Evolutionary conservation across 2,888 invertebrate genomes (phyloP).

Genomic region (Melangyna quadrimaculata): DNA sequence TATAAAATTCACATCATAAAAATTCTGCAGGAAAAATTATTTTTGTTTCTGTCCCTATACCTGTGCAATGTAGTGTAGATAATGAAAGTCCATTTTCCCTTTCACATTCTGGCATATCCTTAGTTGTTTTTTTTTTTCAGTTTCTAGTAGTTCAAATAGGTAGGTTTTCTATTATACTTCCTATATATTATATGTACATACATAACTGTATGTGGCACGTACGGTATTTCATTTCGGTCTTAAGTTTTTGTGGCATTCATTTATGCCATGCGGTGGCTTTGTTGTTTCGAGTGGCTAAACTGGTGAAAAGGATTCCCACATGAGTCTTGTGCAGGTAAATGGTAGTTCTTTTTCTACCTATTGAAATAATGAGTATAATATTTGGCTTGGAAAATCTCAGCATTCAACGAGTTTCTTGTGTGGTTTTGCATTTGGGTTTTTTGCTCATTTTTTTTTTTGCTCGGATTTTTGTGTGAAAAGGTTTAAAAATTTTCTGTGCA

Average conservation of each 20-base stretch:
- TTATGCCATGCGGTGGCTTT: constrained; percentile 69
- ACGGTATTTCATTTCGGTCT: constrained; percentile 69
- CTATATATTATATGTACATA: not conserved
- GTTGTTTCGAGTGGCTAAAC: constrained; percentile 61
- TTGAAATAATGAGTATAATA: constrained; percentile 8
- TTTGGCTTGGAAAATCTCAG: constrained; percentile 21
- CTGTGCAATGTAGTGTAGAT: not conserved
- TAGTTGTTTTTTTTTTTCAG: not conserved
- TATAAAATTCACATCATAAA: too few relatives aligned
- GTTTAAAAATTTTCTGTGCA: not conserved
- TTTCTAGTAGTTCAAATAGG: constrained; percentile 65
- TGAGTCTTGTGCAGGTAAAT: constrained; percentile 31
- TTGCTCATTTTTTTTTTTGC: not conserved
- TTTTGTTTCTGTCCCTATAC: not conserved
- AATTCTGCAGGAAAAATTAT: too few relatives aligned
- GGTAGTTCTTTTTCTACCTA: not conserved
- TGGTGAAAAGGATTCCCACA: constrained; percentile 62
- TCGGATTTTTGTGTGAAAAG: not conserved
- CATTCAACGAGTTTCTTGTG: constrained; percentile 25
- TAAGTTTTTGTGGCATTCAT: constrained; percentile 67
- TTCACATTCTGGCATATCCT: constrained; percentile 1
- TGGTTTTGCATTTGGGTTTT: not conserved
- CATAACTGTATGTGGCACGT: constrained; percentile 44
- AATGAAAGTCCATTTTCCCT: constrained; percentile 22
- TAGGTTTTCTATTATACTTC: constrained; percentile 37